These are phyloP conservation scores for Sarcophaga caerulescens DNA, from an alignment of 2,888 invertebrate genomes.

Conservation along the genomic window DNA sequence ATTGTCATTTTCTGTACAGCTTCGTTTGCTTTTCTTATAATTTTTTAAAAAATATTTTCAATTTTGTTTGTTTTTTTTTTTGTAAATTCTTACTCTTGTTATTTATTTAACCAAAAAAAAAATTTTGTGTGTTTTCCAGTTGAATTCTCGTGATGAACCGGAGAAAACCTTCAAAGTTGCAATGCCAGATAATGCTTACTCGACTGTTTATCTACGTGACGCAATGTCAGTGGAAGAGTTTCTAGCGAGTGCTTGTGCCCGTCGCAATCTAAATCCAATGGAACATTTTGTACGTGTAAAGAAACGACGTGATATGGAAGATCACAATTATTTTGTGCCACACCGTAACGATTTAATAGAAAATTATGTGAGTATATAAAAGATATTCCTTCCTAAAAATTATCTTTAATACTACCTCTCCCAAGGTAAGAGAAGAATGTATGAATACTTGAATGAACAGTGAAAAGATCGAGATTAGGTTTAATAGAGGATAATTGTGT, in stretches of 20 bases:
- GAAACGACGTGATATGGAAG: slow-evolving; percentile 96
- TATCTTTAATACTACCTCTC: no score
- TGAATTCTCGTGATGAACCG: slow-evolving; percentile 91
- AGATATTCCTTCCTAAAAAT: no score
- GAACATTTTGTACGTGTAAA: slow-evolving; percentile 98
- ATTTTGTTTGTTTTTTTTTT: background rate
- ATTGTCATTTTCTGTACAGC: no score
- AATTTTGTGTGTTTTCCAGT: slow-evolving; percentile 82
- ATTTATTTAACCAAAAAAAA: slow-evolving; percentile 36
- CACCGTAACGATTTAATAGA: slow-evolving; percentile 96
- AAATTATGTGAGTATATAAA: slow-evolving; percentile 90
- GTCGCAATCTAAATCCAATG: slow-evolving; percentile 95
- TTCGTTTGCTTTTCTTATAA: no score
- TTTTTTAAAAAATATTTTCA: no score
- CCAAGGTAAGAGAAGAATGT: no score
- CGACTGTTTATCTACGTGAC: slow-evolving; percentile 93
- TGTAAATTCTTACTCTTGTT: slow-evolving; percentile 7
- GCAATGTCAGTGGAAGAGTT: slow-evolving; percentile 98
- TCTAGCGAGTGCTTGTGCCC: slow-evolving; percentile 94
- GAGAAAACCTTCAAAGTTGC: slow-evolving; percentile 95
- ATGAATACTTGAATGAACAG: background rate
- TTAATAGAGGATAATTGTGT: no score
- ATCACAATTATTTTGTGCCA: slow-evolving; percentile 97
- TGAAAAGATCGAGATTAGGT: no score
- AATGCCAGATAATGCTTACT: slow-evolving; percentile 91